phyloP scores from a whole-genome alignment of 2,888 invertebrate species.

The Electrophaes corylata region DNA sequence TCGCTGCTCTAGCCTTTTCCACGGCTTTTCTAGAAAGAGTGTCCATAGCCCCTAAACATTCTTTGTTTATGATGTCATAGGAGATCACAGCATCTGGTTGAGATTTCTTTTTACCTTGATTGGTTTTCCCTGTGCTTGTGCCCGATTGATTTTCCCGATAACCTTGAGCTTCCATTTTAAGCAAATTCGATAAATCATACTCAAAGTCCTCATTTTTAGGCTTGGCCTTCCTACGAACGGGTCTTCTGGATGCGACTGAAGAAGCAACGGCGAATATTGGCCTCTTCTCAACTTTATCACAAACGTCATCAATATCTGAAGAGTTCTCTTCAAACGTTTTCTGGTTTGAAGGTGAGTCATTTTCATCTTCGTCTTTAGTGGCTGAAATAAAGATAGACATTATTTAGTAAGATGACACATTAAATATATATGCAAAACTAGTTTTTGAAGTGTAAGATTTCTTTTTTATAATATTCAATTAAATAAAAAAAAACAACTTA shows the following conservation, averaged over 20 bases:
- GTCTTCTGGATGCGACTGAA: slow-evolving; percentile 75
- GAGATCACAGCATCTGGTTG: slow-evolving; percentile 48
- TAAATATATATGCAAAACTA: neutral
- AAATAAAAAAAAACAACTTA: slow-evolving; percentile 40
- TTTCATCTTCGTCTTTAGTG: slow-evolving; percentile 57
- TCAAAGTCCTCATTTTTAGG: slow-evolving; percentile 88
- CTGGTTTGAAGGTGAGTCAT: slow-evolving; percentile 53
- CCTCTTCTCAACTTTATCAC: slow-evolving; percentile 61
- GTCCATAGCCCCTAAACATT: slow-evolving; percentile 68
- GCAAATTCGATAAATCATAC: slow-evolving; percentile 86
- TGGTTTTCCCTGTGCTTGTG: slow-evolving; percentile 50
- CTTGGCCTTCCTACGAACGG: slow-evolving; percentile 87
- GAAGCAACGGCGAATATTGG: slow-evolving; percentile 40
- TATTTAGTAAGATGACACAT: slow-evolving; percentile 4
- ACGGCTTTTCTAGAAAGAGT: slow-evolving; percentile 67
- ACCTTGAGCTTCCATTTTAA: slow-evolving; percentile 81
- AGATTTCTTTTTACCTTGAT: slow-evolving; percentile 63
- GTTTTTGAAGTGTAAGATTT: neutral
- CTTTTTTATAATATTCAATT: neutral
- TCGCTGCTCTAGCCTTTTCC: slow-evolving; percentile 61
- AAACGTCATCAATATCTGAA: slow-evolving; percentile 73
- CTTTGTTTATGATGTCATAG: slow-evolving; percentile 64
- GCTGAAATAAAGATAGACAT: slow-evolving; percentile 53
- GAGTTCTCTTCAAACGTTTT: slow-evolving; percentile 77
- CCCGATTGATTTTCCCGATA: slow-evolving; percentile 68